phyloP scores from a whole-genome alignment of 2,797 vertebrate species.

The Bovichtus diacanthus region DNA sequence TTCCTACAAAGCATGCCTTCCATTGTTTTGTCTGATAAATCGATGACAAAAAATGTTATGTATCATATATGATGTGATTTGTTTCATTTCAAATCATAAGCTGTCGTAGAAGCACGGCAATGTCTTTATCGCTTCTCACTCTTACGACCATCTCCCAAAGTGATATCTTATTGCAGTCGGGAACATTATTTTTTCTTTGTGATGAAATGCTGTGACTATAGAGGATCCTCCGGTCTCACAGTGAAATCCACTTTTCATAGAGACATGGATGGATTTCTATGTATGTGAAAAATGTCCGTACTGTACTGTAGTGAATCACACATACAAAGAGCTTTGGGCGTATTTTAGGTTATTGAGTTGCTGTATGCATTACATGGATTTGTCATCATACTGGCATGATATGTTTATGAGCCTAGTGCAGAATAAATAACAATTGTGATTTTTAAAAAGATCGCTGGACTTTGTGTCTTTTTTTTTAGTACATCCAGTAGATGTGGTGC shows the following conservation, averaged over 20 bases:
- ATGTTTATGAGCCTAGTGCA: conserved; percentile 44
- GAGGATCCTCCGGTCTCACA: conserved; percentile 5
- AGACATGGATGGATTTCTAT: conserved; percentile 6
- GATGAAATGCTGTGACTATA: conserved; percentile 53
- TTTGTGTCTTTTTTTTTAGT: background rate
- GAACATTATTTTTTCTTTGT: conserved; percentile 16
- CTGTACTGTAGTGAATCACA: conserved; percentile 28
- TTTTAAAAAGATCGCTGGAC: conserved; percentile 8
- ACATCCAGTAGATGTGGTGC: background rate
- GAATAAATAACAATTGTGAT: conserved; percentile 62
- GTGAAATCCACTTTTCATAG: conserved; percentile 12
- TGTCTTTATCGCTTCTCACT: conserved; percentile 3
- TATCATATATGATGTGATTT: conserved; percentile 20
- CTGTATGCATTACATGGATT: conserved; percentile 63
- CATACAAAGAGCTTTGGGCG: background rate
- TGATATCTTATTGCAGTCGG: conserved; percentile 6
- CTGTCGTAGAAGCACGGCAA: background rate
- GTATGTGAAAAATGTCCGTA: conserved; percentile 17
- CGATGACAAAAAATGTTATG: conserved; percentile 4
- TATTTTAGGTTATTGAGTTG: conserved; percentile 16
- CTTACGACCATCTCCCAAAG: background rate
- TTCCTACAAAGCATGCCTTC: conserved; percentile 25
- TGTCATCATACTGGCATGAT: conserved; percentile 42
- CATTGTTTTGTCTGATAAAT: conserved; percentile 13
- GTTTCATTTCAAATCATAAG: conserved; percentile 6